Conservation (phyloP, 1,140 invertebrate species). For the Drosophila novamexicana region DNA sequence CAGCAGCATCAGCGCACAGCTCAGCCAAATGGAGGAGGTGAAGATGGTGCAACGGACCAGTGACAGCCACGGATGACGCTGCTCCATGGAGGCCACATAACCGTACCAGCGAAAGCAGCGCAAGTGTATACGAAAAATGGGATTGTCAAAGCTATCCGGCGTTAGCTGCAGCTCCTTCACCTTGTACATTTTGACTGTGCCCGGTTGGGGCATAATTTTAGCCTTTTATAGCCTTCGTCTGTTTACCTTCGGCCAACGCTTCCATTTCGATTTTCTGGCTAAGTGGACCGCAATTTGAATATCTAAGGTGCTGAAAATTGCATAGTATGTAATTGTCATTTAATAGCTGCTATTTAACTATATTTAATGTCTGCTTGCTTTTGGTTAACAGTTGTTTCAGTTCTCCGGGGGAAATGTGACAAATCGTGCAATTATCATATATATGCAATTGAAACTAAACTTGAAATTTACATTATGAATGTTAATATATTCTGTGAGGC, state of each 20-base stretch:
- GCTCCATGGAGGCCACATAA: constrained; percentile 59
- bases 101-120: constrained; percentile 63
- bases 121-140: constrained; percentile 54
- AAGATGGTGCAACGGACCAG: constrained; percentile 61
- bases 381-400: constrained; percentile 48
- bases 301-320: constrained; percentile 55
- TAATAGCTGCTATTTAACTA: constrained; percentile 48
- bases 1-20: constrained; percentile 51
- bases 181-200: constrained; percentile 48
- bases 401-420: constrained; percentile 50
- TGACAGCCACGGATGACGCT: constrained; percentile 43
- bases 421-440: constrained; percentile 17
- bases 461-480: not conserved
- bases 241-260: not conserved
- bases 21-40: constrained; percentile 69
- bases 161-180: constrained; percentile 56
- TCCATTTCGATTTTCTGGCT: not conserved
- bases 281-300: constrained; percentile 48
- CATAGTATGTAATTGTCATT: constrained; percentile 51
- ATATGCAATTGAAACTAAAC: not conserved
- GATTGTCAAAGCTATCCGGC: constrained; percentile 44
- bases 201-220: fast-evolving
- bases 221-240: constrained; percentile 51
- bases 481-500: no score
- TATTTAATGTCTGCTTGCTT: constrained; percentile 28